phyloP scores from a whole-genome alignment of 30 jellyfish, hydroid and myxozoan species.

The Aurelia aurita complex sp. Pacific region DNA sequence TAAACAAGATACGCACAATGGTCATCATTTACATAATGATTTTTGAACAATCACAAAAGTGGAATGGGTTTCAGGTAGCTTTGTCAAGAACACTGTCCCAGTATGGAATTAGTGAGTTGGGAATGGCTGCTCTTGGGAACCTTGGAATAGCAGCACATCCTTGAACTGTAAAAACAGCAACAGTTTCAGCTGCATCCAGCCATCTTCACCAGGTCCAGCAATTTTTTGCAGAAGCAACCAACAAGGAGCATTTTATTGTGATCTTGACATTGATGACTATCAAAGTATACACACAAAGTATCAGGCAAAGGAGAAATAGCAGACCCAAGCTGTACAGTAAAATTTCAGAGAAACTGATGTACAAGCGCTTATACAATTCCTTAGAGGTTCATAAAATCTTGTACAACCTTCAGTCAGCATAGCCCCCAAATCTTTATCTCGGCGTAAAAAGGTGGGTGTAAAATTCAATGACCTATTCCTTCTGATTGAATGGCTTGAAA shows the following conservation, averaged over 20 bases:
- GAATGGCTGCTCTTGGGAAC: constrained; percentile 23
- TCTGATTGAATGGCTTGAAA: too few relatives aligned
- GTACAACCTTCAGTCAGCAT: too few relatives aligned
- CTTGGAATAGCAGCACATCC: constrained; percentile 53
- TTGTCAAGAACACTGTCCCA: constrained; percentile 38
- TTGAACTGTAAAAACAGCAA: constrained; percentile 32
- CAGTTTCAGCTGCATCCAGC: constrained; percentile 26
- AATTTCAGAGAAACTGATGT: too few relatives aligned
- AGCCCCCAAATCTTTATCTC: too few relatives aligned
- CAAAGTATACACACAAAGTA: constrained; percentile 26
- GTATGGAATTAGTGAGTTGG: constrained; percentile 6
- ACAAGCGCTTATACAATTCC: too few relatives aligned
- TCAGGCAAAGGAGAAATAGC: constrained; percentile 13
- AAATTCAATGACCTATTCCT: too few relatives aligned
- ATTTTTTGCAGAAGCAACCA: constrained; percentile 29
- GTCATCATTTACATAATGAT: neutral
- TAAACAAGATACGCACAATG: constrained; percentile 17
- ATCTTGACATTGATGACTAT: constrained; percentile 38
- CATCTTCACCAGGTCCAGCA: constrained; percentile 9
- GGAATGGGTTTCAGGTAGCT: constrained; percentile 43
- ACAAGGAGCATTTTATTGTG: constrained; percentile 13
- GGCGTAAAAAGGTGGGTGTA: too few relatives aligned
- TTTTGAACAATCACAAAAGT: constrained; percentile 24
- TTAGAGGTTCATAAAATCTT: too few relatives aligned
- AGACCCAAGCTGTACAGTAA: constrained; percentile 18